Evolutionary conservation across 2,113 vertebrate genomes (phyloP).

Genomic region (Cephalopholis sonnerati): DNA sequence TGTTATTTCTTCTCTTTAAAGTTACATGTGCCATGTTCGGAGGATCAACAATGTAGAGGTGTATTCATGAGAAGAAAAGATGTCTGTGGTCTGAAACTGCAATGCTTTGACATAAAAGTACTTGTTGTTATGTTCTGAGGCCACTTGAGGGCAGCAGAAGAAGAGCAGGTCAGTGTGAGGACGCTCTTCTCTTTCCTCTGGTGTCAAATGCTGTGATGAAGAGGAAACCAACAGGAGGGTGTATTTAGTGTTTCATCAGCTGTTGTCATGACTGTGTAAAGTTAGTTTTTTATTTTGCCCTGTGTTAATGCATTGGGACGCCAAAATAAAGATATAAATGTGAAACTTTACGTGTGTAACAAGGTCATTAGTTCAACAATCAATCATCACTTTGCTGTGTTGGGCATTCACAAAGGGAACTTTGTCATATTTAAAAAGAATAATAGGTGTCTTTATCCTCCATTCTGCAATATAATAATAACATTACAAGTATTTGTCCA

Average conservation of each 20-base stretch:
- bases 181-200: neutral
- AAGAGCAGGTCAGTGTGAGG: conserved; percentile 1
- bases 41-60: conserved; percentile 43
- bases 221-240: conserved; percentile 37
- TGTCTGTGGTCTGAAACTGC: conserved; percentile 39
- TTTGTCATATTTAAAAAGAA: too few species aligned
- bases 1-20: neutral
- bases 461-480: neutral
- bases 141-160: conserved; percentile 61
- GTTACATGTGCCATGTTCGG: conserved; percentile 39
- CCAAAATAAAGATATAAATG: too few species aligned
- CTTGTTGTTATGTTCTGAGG: conserved; percentile 38
- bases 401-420: too few species aligned
- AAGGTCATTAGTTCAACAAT: too few species aligned
- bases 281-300: neutral
- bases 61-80: conserved; percentile 11
- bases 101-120: conserved; percentile 34
- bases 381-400: too few species aligned
- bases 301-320: too few species aligned
- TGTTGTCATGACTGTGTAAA: conserved; percentile 55
- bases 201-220: conserved; percentile 1
- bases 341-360: too few species aligned
- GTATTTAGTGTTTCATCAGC: neutral
- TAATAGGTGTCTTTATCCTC: too few species aligned
- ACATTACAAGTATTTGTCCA: neutral